These are phyloP conservation scores for Lipophrys pholis DNA, from an alignment of 2,113 vertebrate species.

Conservation along the genomic window DNA sequence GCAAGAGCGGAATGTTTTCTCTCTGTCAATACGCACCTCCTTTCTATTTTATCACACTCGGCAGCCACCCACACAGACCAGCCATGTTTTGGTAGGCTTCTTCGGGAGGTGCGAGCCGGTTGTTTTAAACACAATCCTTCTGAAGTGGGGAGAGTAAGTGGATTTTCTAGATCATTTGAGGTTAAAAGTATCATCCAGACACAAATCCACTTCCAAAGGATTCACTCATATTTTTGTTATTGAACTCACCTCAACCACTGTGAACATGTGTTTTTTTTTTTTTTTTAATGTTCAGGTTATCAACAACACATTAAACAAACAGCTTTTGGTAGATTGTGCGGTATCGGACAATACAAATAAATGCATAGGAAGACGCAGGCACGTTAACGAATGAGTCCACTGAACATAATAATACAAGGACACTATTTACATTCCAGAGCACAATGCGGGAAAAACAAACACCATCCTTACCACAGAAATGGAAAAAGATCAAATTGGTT, in stretches of 20 bases:
- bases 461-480: too few species aligned
- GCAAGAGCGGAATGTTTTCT: slow-evolving; percentile 27
- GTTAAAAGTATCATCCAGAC: background rate
- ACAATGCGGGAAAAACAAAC: background rate
- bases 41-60: slow-evolving; percentile 23
- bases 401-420: too few species aligned
- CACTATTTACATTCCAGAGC: background rate
- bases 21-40: slow-evolving; percentile 14
- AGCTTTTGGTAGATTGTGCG: background rate
- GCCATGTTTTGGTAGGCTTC: slow-evolving; percentile 13
- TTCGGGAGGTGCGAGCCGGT: slow-evolving; percentile 14
- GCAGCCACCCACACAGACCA: slow-evolving; percentile 31
- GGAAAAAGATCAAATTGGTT: background rate
- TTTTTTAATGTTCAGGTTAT: background rate
- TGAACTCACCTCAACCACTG: background rate
- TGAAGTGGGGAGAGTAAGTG: background rate
- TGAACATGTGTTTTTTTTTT: slow-evolving; percentile 6
- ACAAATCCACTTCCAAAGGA: too few species aligned
- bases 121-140: slow-evolving; percentile 6
- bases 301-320: slow-evolving; percentile 14
- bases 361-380: slow-evolving; percentile 5
- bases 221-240: background rate
- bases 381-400: too few species aligned
- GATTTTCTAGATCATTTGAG: background rate
- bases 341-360: background rate